Evolutionary conservation across 2,888 invertebrate species (phyloP).

Genomic region (Punctoribates punctum): DNA sequence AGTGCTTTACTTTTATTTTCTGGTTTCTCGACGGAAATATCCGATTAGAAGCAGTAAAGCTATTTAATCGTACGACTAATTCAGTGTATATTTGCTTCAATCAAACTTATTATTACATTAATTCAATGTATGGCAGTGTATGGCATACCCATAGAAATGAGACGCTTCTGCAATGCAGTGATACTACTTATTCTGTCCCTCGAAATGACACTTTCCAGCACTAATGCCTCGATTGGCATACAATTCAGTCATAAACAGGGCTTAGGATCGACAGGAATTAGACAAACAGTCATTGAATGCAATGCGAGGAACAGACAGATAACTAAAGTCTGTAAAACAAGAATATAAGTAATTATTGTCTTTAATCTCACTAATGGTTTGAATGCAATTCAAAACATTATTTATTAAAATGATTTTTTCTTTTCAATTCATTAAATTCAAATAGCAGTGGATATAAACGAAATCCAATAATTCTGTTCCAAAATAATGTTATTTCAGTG

Average conservation of each 20-base stretch:
- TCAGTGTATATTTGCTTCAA: slow-evolving; percentile 25
- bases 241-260: slow-evolving; percentile 13
- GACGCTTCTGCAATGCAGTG: neutral
- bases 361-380: slow-evolving; percentile 25
- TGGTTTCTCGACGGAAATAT: neutral
- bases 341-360: slow-evolving; percentile 26
- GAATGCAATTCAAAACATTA: neutral
- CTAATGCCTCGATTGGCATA: slow-evolving; percentile 7
- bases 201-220: slow-evolving; percentile 27
- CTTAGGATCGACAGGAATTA: neutral
- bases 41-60: slow-evolving; percentile 24
- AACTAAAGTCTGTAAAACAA: slow-evolving; percentile 12
- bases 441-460: neutral
- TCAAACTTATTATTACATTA: neutral
- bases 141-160: neutral
- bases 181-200: neutral
- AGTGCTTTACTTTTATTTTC: neutral
- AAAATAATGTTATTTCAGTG: neutral
- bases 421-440: slow-evolving; percentile 18
- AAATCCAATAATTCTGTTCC: neutral
- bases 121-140: neutral
- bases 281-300: no score
- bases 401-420: slow-evolving; percentile 9
- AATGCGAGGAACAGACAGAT: neutral
- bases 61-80: slow-evolving; percentile 20